Evolutionary conservation across 2,888 invertebrate species (phyloP).

Genomic region (Macrophya alboannulata): DNA sequence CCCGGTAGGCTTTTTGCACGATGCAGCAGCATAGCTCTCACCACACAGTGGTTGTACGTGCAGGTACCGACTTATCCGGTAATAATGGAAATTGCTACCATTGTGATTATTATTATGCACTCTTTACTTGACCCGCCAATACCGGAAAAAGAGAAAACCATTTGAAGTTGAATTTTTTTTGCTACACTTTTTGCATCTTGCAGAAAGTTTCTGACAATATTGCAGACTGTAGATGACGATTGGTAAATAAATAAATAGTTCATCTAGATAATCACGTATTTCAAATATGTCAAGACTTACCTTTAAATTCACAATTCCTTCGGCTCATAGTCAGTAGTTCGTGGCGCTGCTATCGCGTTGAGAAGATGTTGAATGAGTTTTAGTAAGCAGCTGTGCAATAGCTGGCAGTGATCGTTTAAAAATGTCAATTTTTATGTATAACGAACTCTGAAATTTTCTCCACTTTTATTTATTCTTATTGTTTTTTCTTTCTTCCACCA

Average conservation of each 20-base stretch:
- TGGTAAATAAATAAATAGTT: neutral
- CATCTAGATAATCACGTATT: neutral
- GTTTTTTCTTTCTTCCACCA: neutral
- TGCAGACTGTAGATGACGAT: neutral
- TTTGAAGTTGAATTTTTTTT: neutral
- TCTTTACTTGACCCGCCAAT: neutral
- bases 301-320: neutral
- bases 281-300: neutral
- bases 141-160: neutral
- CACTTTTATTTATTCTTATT: conserved; percentile 4
- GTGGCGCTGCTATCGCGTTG: neutral
- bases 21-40: neutral
- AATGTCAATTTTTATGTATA: neutral
- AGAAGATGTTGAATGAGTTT: neutral
- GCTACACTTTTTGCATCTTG: neutral
- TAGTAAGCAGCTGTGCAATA: neutral
- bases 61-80: conserved; percentile 29
- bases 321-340: neutral
- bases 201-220: neutral
- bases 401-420: neutral
- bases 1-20: conserved; percentile 30
- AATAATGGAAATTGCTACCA: neutral
- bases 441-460: neutral
- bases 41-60: neutral
- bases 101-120: neutral